phyloP scores from a whole-genome alignment of 2,888 invertebrate genomes.

The Rotaria macrura region DNA sequence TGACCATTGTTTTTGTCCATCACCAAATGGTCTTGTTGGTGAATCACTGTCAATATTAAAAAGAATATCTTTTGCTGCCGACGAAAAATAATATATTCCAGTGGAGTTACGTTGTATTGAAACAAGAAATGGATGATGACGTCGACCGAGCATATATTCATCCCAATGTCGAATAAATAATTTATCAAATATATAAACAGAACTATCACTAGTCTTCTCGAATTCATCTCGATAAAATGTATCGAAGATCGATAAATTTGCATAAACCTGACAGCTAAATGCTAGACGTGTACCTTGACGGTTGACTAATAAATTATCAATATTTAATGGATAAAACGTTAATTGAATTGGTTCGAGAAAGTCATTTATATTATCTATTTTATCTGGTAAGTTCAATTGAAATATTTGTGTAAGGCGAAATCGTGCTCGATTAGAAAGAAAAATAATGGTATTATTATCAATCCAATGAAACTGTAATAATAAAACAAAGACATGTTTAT shows the following conservation, averaged over 20 bases:
- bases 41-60: neutral
- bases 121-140: neutral
- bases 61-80: neutral
- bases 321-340: neutral
- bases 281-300: neutral
- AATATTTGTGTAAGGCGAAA: neutral
- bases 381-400: neutral
- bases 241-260: neutral
- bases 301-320: neutral
- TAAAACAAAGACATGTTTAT: too few species aligned
- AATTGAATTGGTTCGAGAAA: neutral
- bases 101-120: neutral
- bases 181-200: neutral
- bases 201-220: neutral
- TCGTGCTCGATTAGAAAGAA: neutral
- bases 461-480: neutral
- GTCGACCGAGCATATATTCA: neutral
- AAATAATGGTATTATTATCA: neutral
- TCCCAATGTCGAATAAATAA: slow-evolving; percentile 5
- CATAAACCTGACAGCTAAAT: neutral
- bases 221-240: neutral
- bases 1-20: neutral
- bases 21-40: neutral
- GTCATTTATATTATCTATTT: neutral
- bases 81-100: neutral